These are phyloP conservation scores for Ichneumon xanthorius DNA, from an alignment of 2,888 invertebrate genomes.

Conservation along the genomic window DNA sequence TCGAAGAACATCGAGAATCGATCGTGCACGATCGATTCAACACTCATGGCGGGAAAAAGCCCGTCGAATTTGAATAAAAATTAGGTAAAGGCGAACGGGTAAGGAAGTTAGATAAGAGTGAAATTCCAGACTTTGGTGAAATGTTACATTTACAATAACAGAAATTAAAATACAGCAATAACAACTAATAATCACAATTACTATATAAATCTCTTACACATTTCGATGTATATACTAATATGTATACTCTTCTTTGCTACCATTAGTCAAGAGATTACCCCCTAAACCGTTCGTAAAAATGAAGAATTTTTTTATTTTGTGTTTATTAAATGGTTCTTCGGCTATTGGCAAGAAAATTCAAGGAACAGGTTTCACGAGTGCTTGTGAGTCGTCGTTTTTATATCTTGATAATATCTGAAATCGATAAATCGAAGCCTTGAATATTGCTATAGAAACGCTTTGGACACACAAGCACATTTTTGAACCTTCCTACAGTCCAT, in stretches of 20 bases:
- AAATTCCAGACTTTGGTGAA: conserved; percentile 26
- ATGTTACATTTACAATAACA: conserved; percentile 61
- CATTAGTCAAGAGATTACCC: conserved; percentile 38
- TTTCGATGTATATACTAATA: conserved; percentile 54
- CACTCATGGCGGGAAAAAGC: conserved; percentile 17
- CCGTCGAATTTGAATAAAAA: background rate
- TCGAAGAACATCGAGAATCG: conserved; percentile 42
- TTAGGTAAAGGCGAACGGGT: background rate
- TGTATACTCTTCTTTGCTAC: conserved; percentile 48
- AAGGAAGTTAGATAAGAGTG: background rate
- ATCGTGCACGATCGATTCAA: conserved; percentile 4
- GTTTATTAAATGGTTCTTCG: conserved; percentile 22
- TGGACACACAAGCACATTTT: conserved; percentile 3
- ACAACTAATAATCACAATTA: conserved; percentile 59
- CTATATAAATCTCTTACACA: conserved; percentile 52
- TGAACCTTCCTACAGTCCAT: conserved; percentile 14
- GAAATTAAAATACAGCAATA: conserved; percentile 61
- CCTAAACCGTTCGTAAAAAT: conserved; percentile 38
- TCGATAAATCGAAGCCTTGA: background rate
- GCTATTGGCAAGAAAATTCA: conserved; percentile 44
- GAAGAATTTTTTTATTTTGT: conserved; percentile 21
- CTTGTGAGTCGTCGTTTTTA: conserved; percentile 8
- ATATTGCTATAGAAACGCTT: conserved; percentile 19
- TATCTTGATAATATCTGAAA: background rate
- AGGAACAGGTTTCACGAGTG: conserved; percentile 8